A percentile compares a stretch with the other conserved stretches of the same genome.
These are phyloP conservation scores for Odontamblyopus rebecca DNA, from an alignment of 2,797 vertebrate genomes.

Conservation along the genomic window DNA sequence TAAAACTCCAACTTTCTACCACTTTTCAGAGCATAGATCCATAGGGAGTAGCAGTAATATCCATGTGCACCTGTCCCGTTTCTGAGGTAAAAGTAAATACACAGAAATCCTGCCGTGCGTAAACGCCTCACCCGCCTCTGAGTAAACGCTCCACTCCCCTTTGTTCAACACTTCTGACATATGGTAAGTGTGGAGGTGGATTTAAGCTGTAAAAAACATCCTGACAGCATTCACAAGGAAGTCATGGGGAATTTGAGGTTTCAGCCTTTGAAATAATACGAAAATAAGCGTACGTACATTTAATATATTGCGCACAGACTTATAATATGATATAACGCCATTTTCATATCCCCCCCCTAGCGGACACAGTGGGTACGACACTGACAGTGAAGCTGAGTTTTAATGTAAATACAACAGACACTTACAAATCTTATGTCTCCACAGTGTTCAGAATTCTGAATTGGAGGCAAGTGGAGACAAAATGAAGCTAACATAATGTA, in stretches of 20 bases:
- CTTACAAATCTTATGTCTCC: too few species aligned
- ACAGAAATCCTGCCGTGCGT: slow-evolving; percentile 13
- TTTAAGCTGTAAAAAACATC: background rate
- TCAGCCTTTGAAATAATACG: too few species aligned
- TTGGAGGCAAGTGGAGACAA: too few species aligned
- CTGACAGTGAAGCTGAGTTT: too few species aligned
- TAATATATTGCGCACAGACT: background rate
- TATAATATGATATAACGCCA: too few species aligned
- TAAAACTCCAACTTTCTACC: background rate
- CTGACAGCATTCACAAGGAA: background rate
- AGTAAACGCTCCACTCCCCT: slow-evolving; percentile 8
- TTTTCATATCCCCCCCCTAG: too few species aligned
- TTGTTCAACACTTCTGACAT: background rate
- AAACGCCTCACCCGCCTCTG: slow-evolving; percentile 32
- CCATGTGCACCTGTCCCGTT: background rate
- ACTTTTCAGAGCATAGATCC: background rate
- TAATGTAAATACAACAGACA: too few species aligned
- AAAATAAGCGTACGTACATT: background rate
- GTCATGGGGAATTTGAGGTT: background rate
- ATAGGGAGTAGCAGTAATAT: background rate
- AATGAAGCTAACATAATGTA: too few species aligned
- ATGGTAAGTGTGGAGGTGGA: background rate
- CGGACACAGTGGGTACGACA: too few species aligned
- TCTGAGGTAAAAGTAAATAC: background rate
- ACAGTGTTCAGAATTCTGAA: too few species aligned